These are phyloP conservation scores for Orius insidiosus DNA, from an alignment of 1,140 invertebrate species.

Conservation along the genomic window DNA sequence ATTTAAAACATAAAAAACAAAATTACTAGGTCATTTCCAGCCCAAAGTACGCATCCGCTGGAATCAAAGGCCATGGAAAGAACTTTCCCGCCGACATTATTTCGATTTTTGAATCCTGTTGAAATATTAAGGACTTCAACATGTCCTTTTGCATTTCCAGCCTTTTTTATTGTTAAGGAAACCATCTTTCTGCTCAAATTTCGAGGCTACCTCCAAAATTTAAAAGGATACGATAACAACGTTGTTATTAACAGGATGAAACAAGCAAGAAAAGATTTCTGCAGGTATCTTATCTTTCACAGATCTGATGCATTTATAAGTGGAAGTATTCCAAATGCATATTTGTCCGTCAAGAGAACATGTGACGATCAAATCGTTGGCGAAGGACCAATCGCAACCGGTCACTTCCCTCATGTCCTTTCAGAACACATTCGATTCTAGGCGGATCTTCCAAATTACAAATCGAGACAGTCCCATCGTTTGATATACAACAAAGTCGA, in stretches of 20 bases:
- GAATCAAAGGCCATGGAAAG: conserved; percentile 59
- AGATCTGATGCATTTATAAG: conserved; percentile 40
- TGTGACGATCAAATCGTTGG: conserved; percentile 68
- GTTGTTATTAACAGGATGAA: conserved; percentile 78
- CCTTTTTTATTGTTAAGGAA: conserved; percentile 27
- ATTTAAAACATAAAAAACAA: neutral
- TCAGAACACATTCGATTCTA: conserved; percentile 49
- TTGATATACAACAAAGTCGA: conserved; percentile 59
- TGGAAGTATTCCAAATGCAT: conserved; percentile 50
- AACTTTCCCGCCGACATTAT: conserved; percentile 56
- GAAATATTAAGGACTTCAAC: conserved; percentile 71
- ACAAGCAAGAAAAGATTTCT: conserved; percentile 55
- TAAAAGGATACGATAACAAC: conserved; percentile 60
- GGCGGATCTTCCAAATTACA: conserved; percentile 58
- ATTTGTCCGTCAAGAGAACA: conserved; percentile 58
- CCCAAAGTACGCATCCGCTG: conserved; percentile 62
- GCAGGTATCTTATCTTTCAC: conserved; percentile 34
- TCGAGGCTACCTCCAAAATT: neutral
- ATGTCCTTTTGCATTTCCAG: conserved; percentile 57
- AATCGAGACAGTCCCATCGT: conserved; percentile 63
- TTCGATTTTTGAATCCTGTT: conserved; percentile 61
- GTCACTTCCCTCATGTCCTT: conserved; percentile 61
- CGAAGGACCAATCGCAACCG: conserved; percentile 73
- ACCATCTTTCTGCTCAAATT: neutral
- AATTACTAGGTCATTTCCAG: conserved; percentile 57